These are phyloP conservation scores for Drosophila subquinaria DNA, from an alignment of 2,888 invertebrate species.

Conservation along the genomic window DNA sequence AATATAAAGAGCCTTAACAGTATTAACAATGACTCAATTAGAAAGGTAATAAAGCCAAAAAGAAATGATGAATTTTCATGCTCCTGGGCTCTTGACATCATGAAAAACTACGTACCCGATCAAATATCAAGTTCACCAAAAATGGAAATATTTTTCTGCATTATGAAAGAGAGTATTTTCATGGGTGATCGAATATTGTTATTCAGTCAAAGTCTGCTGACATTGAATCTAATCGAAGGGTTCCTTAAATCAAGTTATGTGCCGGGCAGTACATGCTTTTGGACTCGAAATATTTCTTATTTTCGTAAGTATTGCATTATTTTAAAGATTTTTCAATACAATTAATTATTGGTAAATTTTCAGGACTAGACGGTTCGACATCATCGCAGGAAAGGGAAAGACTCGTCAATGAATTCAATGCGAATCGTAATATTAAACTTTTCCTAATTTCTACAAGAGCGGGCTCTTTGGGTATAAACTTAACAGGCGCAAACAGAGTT, in stretches of 20 bases:
- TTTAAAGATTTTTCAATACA: not conserved
- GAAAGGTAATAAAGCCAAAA: slow-evolving; percentile 87
- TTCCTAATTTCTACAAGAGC: slow-evolving; percentile 99
- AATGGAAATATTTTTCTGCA: slow-evolving; percentile 96
- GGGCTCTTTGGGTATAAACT: slow-evolving; percentile 98
- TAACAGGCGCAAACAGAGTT: slow-evolving; percentile 98
- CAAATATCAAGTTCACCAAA: slow-evolving; percentile 96
- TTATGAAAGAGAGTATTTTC: slow-evolving; percentile 94
- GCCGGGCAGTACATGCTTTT: slow-evolving; percentile 90
- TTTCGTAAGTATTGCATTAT: slow-evolving; percentile 90
- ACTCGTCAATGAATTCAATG: slow-evolving; percentile 98
- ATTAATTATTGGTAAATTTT: not conserved
- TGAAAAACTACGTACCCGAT: slow-evolving; percentile 95
- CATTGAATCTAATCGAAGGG: slow-evolving; percentile 97
- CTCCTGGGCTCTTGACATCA: slow-evolving; percentile 94
- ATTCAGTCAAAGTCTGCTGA: slow-evolving; percentile 98
- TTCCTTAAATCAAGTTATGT: slow-evolving; percentile 92
- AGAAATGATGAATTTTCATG: slow-evolving; percentile 92
- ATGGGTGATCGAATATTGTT: slow-evolving; percentile 96
- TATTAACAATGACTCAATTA: slow-evolving; percentile 56
- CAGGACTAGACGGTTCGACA: slow-evolving; percentile 97
- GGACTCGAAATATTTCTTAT: slow-evolving; percentile 95
- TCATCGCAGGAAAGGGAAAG: slow-evolving; percentile 97
- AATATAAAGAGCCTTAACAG: slow-evolving; percentile 44
- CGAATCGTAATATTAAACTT: slow-evolving; percentile 93